Conservation (phyloP, 2,113 vertebrate species). For the Lagopus leucura region DNA sequence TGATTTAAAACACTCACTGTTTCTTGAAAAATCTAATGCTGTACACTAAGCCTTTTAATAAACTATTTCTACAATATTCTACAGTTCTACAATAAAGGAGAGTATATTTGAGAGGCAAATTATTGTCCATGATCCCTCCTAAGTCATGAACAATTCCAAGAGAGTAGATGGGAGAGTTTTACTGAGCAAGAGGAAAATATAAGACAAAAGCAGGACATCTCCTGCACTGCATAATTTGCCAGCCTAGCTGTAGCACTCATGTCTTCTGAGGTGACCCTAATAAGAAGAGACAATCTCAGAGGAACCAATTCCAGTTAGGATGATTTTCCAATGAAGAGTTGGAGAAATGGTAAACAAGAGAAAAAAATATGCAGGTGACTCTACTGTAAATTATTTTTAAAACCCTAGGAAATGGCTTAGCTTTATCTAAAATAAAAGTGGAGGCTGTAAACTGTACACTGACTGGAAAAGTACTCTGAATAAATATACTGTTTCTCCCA, state of each 20-base stretch:
- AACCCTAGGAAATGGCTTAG: neutral
- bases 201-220: neutral
- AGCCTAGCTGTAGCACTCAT: neutral
- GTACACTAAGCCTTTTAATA: neutral
- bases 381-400: neutral
- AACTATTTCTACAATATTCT: neutral
- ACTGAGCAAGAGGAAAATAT: neutral
- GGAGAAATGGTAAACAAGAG: neutral
- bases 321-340: neutral
- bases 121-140: neutral
- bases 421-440: slow-evolving; percentile 16
- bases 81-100: neutral
- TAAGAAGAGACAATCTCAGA: neutral
- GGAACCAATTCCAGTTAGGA: neutral
- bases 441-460: slow-evolving; percentile 2
- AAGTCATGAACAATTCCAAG: neutral
- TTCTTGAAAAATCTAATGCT: neutral
- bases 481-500: neutral
- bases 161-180: neutral
- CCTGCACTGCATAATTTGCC: neutral
- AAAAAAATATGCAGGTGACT: neutral
- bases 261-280: neutral
- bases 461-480: neutral
- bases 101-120: neutral
- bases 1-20: neutral